Percentiles rank a stretch among this genome's conserved stretches.
Evolutionary conservation across 2,113 vertebrate genomes (phyloP).

Genomic region (Ptilonorhynchus violaceus): DNA sequence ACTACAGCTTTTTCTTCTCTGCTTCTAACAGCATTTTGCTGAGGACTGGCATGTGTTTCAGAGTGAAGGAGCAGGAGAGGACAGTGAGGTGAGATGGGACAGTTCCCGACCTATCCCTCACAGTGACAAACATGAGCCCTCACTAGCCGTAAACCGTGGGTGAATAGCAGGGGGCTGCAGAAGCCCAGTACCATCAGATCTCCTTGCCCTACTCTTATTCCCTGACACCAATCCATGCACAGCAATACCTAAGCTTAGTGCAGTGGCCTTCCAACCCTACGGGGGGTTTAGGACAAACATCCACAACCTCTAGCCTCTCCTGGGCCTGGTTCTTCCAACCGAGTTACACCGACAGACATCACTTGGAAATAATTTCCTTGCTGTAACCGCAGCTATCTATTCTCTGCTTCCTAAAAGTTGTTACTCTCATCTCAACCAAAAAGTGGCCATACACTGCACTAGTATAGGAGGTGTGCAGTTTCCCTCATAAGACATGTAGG

Average conservation of each 20-base stretch:
- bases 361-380: not conserved
- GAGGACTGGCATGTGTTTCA: not conserved
- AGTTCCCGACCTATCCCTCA: not conserved
- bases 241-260: not conserved
- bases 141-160: not conserved
- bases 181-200: not conserved
- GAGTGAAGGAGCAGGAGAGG: not conserved
- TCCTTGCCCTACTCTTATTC: not conserved
- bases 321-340: not conserved
- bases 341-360: not conserved
- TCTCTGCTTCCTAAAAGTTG: not conserved
- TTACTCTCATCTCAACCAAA: not conserved
- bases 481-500: rapidly evolving
- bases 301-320: not conserved
- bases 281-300: not conserved
- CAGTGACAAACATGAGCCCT: not conserved
- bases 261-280: not conserved
- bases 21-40: not conserved
- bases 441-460: not conserved
- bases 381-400: not conserved
- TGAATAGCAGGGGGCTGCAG: not conserved
- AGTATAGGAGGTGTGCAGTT: not conserved
- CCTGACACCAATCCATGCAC: not conserved
- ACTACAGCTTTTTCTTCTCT: not conserved
- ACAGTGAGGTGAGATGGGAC: not conserved